Conservation (phyloP, 2,797 vertebrate species). For the Podarcis siculus region DNA sequence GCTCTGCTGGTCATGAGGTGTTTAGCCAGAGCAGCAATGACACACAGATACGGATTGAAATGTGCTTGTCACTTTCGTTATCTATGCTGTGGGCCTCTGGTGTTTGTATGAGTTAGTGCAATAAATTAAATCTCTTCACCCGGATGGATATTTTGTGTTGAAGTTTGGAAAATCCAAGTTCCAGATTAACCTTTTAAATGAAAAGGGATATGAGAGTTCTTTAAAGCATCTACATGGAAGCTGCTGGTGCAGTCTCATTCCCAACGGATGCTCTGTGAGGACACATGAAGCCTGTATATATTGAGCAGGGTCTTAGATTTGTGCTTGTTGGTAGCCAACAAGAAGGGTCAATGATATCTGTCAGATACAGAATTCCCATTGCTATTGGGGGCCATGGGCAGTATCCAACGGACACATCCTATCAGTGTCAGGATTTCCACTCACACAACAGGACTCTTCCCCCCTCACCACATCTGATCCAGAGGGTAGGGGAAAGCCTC, state of each 20-base stretch:
- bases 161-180: not conserved
- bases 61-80: not conserved
- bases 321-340: not conserved
- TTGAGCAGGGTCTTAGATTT: not conserved
- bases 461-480: too few relatives aligned
- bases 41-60: not conserved
- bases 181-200: not conserved
- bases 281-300: not conserved
- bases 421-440: too few relatives aligned
- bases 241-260: not conserved
- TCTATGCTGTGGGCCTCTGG: not conserved
- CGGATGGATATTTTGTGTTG: not conserved
- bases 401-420: too few relatives aligned
- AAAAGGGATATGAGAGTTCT: not conserved
- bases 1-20: not conserved
- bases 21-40: slow-evolving; percentile 4
- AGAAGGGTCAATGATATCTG: slow-evolving; percentile 4
- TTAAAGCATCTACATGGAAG: not conserved
- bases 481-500: too few relatives aligned
- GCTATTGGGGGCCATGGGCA: not conserved
- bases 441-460: too few relatives aligned
- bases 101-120: not conserved
- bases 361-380: not conserved
- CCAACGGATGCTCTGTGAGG: not conserved
- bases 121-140: slow-evolving; percentile 11